Conservation (phyloP, 2,888 invertebrate genomes). For the Cosmorhoe ocellata region DNA sequence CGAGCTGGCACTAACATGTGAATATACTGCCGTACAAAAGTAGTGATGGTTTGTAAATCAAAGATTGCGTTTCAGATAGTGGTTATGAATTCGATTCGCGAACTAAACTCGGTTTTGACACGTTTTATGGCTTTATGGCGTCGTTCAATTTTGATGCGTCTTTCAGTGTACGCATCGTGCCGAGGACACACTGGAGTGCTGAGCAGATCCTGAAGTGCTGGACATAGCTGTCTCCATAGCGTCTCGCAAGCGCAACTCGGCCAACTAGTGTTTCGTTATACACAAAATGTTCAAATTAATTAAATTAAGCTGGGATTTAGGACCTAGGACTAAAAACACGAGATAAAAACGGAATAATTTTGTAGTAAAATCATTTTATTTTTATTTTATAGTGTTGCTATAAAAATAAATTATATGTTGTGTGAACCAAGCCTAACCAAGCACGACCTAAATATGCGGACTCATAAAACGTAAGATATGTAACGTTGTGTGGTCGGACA, state of each 20-base stretch:
- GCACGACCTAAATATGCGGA: conserved; percentile 13
- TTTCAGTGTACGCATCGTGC: conserved; percentile 7
- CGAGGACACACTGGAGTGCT: neutral
- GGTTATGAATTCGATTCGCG: conserved; percentile 46
- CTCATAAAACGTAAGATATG: conserved; percentile 20
- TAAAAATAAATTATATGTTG: no score
- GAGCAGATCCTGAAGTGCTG: neutral
- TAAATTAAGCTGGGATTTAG: no score
- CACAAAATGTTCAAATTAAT: no score
- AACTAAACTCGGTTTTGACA: conserved; percentile 46
- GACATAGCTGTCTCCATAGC: no score
- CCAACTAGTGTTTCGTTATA: no score
- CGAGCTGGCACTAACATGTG: conserved; percentile 8
- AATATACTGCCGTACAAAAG: conserved; percentile 22
- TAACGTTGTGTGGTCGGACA: conserved; percentile 15
- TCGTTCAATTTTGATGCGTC: conserved; percentile 52
- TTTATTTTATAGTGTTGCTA: no score
- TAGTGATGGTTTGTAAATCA: conserved; percentile 31
- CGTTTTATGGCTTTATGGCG: conserved; percentile 52
- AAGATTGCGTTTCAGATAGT: conserved; percentile 37
- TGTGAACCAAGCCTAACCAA: neutral
- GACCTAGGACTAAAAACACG: no score
- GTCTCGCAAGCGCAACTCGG: no score
- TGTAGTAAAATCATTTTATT: no score
- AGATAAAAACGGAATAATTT: no score